A percentile compares a stretch with the other conserved stretches of the same genome.
Conservation (phyloP, 2,888 invertebrate genomes). For the Acleris laterana region DNA sequence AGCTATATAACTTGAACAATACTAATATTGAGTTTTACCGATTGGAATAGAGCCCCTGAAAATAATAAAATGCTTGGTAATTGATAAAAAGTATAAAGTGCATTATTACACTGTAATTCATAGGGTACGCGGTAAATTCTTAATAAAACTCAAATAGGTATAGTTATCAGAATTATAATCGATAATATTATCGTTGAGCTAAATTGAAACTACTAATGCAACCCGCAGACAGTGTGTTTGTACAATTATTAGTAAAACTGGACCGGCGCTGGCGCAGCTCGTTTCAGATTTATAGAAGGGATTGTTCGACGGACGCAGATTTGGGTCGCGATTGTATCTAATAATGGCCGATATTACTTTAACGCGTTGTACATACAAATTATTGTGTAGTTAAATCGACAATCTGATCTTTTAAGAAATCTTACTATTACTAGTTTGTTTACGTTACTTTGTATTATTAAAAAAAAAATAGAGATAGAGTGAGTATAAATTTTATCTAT, state of each 20-base stretch:
- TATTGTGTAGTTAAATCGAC: background rate
- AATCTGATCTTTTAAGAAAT: background rate
- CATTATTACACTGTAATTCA: too few relatives aligned
- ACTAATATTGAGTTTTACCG: too few relatives aligned
- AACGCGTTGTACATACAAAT: background rate
- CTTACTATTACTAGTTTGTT: background rate
- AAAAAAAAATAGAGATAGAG: too few relatives aligned
- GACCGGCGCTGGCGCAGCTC: conserved; percentile 30
- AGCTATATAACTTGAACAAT: too few relatives aligned
- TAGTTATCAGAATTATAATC: too few relatives aligned
- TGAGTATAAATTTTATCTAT: too few relatives aligned
- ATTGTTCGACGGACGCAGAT: conserved; percentile 34
- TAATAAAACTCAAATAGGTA: too few relatives aligned
- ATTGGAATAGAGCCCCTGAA: too few relatives aligned
- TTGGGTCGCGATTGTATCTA: conserved; percentile 33
- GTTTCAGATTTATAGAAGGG: conserved; percentile 34
- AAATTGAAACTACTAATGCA: conserved; percentile 7
- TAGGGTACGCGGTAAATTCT: too few relatives aligned
- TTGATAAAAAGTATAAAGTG: too few relatives aligned
- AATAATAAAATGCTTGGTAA: too few relatives aligned
- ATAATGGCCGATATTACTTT: conserved; percentile 22
- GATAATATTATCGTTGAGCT: background rate
- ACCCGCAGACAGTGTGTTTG: conserved; percentile 30
- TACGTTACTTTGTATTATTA: too few relatives aligned
- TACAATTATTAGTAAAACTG: conserved; percentile 31